These are phyloP conservation scores for Strigamia transsilvanica DNA, from an alignment of 2,888 invertebrate species.

Conservation along the genomic window DNA sequence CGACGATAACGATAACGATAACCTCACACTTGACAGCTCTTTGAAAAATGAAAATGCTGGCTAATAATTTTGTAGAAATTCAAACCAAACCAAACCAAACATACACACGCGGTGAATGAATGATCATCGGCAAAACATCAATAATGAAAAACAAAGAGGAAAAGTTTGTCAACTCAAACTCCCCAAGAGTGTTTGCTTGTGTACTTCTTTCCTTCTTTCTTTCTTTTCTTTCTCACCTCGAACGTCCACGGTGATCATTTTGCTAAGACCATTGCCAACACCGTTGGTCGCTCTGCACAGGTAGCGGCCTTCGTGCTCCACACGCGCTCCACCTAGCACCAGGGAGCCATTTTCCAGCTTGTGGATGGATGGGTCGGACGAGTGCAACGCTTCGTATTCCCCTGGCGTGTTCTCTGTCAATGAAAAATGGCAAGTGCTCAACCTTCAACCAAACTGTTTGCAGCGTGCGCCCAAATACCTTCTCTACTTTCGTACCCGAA, in stretches of 20 bases:
- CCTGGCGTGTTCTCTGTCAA: constrained; percentile 50
- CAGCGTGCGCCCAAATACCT: neutral
- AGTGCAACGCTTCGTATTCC: constrained; percentile 50
- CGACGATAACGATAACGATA: neutral
- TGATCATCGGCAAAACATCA: no score
- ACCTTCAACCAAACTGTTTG: neutral
- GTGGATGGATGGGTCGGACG: constrained; percentile 47
- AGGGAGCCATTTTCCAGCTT: constrained; percentile 52
- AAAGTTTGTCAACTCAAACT: no score
- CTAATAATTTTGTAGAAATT: no score
- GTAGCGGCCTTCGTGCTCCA: constrained; percentile 52
- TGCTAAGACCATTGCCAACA: constrained; percentile 54
- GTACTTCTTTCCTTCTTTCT: no score
- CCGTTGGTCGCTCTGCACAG: constrained; percentile 52
- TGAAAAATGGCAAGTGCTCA: constrained; percentile 7
- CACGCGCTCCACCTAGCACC: constrained; percentile 32
- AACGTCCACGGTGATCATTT: constrained; percentile 50
- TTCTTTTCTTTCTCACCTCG: constrained; percentile 28
- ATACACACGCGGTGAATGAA: no score
- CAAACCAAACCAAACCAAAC: no score
- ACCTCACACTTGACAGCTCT: neutral
- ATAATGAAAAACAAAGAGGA: no score
- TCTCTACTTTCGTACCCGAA: neutral
- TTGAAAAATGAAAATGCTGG: neutral
- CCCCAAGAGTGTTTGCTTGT: no score